A percentile compares a stretch with the other conserved stretches of the same genome.
Evolutionary conservation across 2,888 invertebrate species (phyloP).

Genomic region (Catocala sponsa): DNA sequence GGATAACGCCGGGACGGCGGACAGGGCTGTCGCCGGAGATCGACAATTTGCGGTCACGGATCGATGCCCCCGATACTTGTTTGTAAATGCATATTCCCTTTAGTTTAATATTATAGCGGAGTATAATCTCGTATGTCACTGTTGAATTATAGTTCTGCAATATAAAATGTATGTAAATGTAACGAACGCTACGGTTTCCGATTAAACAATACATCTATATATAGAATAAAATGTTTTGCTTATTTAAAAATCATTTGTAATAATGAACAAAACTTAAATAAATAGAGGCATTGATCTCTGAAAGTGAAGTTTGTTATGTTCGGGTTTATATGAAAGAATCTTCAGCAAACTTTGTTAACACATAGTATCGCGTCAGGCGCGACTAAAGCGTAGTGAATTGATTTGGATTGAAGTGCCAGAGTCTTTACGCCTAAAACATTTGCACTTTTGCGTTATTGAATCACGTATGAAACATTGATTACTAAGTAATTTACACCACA

Average conservation of each 20-base stretch:
- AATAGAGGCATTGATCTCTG: background rate
- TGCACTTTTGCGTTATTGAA: slow-evolving; percentile 36
- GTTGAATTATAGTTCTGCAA: background rate
- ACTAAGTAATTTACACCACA: slow-evolving; percentile 10
- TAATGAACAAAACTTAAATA: background rate
- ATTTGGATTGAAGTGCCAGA: slow-evolving; percentile 56
- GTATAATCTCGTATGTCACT: background rate
- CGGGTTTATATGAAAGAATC: slow-evolving; percentile 29
- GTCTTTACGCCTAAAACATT: slow-evolving; percentile 44
- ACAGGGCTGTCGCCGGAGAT: slow-evolving; percentile 36
- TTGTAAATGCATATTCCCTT: slow-evolving; percentile 25
- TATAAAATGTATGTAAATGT: too few species aligned
- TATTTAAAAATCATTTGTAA: too few species aligned
- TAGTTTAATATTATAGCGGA: slow-evolving; percentile 1
- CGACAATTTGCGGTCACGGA: slow-evolving; percentile 47
- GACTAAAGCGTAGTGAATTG: slow-evolving; percentile 64
- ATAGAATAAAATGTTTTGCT: too few species aligned
- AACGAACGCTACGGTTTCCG: too few species aligned
- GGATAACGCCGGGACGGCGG: slow-evolving; percentile 46
- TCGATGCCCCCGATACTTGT: slow-evolving; percentile 31
- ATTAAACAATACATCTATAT: too few species aligned
- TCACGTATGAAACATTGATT: slow-evolving; percentile 19
- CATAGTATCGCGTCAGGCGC: slow-evolving; percentile 52
- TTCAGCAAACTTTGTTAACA: slow-evolving; percentile 48
- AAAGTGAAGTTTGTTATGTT: slow-evolving; percentile 10